These are phyloP conservation scores for Corynorhinus townsendii DNA, from an alignment of 2,113 vertebrate genomes.

Conservation along the genomic window DNA sequence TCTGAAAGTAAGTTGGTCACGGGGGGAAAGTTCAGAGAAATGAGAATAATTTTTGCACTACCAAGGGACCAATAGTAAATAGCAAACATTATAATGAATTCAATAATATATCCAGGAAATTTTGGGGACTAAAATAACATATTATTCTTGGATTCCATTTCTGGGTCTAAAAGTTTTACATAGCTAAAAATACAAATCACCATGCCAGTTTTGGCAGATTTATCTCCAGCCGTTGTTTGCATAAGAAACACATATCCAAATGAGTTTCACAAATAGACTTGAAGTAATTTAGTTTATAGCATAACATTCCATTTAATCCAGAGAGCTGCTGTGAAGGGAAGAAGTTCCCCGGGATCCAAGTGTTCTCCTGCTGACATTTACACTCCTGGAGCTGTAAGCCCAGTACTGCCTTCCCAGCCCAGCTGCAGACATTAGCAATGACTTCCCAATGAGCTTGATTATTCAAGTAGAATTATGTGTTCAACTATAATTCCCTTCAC, in stretches of 20 bases:
- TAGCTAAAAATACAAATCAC: constrained; percentile 68
- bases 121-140: not conserved
- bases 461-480: constrained; percentile 65
- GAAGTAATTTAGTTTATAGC: constrained; percentile 68
- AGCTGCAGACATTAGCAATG: constrained; percentile 48
- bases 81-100: constrained; percentile 30
- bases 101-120: constrained; percentile 35
- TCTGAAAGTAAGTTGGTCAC: constrained; percentile 53
- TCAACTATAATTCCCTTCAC: constrained; percentile 45
- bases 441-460: constrained; percentile 63
- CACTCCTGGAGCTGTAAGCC: not conserved
- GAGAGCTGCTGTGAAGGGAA: constrained; percentile 47
- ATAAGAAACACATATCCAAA: constrained; percentile 66
- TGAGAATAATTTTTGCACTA: constrained; percentile 22
- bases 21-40: constrained; percentile 62
- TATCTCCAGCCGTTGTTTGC: constrained; percentile 67
- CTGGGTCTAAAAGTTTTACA: constrained; percentile 51
- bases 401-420: constrained; percentile 44
- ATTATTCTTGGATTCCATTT: constrained; percentile 50
- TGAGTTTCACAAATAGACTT: constrained; percentile 71
- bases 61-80: constrained; percentile 56
- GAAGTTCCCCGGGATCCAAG: constrained; percentile 31
- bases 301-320: constrained; percentile 62
- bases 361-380: constrained; percentile 50
- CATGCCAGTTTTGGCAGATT: constrained; percentile 63